phyloP scores from a whole-genome alignment of 2,888 invertebrate species.

The Lamproptera curius region DNA sequence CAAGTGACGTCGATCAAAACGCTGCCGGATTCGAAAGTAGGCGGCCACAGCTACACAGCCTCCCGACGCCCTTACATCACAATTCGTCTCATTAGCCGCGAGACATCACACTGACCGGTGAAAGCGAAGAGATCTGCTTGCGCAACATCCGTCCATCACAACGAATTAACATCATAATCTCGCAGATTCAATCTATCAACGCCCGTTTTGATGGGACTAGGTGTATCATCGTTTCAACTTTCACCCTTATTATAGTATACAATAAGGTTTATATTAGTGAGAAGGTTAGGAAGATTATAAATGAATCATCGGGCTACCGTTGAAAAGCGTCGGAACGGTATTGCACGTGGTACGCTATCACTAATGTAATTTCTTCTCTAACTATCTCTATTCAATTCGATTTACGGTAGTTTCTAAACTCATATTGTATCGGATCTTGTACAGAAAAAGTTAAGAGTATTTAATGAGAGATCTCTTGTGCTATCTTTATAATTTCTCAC shows the following conservation, averaged over 20 bases:
- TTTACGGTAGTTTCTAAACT: neutral
- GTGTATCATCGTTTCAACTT: neutral
- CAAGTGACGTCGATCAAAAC: neutral
- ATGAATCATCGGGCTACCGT: conserved; percentile 14
- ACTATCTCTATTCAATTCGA: neutral
- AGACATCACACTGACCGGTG: conserved; percentile 17
- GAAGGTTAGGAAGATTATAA: neutral
- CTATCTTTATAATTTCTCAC: no score
- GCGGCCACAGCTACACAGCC: neutral
- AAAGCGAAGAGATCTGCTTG: conserved; percentile 20
- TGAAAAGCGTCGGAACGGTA: conserved; percentile 12
- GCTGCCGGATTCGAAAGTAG: conserved; percentile 7
- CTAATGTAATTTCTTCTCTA: conserved; percentile 10
- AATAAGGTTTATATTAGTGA: neutral
- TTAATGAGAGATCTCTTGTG: no score
- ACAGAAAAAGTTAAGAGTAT: no score
- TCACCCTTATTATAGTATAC: neutral
- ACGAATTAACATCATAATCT: conserved; percentile 21
- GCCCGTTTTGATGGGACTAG: conserved; percentile 7
- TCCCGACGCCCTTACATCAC: conserved; percentile 12
- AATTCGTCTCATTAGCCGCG: conserved; percentile 21
- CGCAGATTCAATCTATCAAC: conserved; percentile 19
- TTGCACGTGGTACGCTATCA: conserved; percentile 2
- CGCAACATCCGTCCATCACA: conserved; percentile 19
- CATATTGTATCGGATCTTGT: neutral